Conservation (phyloP, 1,140 invertebrate species). For the Pentalonia nigronervosa region DNA sequence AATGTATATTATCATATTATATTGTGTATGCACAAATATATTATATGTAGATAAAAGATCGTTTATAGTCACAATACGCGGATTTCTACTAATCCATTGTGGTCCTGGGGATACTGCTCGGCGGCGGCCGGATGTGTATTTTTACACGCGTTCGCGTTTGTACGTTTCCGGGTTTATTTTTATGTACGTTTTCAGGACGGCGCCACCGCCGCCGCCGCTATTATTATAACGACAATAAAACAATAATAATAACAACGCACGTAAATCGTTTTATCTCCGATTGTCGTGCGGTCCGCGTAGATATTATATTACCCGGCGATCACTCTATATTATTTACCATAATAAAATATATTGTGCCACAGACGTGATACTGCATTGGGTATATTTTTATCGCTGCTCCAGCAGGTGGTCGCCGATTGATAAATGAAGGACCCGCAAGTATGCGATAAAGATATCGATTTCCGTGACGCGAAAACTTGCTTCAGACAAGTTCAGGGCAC, state of each 20-base stretch:
- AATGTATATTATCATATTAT: no score
- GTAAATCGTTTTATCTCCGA: neutral
- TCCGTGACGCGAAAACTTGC: neutral
- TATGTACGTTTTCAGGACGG: neutral
- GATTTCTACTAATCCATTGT: neutral
- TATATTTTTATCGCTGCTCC: neutral
- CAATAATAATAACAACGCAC: neutral
- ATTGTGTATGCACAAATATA: no score
- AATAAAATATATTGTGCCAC: neutral
- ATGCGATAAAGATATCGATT: neutral
- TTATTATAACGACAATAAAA: neutral
- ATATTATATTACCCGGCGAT: neutral
- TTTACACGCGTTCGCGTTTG: neutral
- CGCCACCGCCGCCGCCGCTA: neutral
- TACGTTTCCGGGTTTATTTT: slow-evolving; percentile 10
- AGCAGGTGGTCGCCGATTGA: neutral
- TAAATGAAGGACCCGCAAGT: neutral
- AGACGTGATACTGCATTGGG: neutral
- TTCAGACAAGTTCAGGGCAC: neutral
- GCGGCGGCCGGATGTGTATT: neutral
- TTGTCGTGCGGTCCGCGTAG: neutral
- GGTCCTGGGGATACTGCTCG: neutral
- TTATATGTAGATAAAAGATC: neutral
- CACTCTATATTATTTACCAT: neutral
- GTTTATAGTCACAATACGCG: neutral